Evolutionary conservation across 2,888 invertebrate genomes (phyloP).

Genomic region (Ophraella communa): DNA sequence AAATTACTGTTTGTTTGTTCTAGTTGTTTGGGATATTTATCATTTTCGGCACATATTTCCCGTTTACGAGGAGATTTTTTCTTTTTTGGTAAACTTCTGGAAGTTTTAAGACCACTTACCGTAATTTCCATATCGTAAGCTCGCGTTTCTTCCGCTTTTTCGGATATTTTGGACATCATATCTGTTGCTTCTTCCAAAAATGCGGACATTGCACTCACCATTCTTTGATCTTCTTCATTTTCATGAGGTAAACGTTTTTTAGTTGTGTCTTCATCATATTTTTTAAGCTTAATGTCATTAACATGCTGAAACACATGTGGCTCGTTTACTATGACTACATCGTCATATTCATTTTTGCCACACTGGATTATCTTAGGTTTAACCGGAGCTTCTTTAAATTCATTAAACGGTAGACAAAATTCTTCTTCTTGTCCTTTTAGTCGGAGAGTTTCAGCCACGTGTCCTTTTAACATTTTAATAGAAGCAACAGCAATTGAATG

Average conservation of each 20-base stretch:
- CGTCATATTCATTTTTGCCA: conserved; percentile 30
- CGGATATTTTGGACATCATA: conserved; percentile 52
- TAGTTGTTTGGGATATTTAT: neutral
- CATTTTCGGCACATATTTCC: conserved; percentile 12
- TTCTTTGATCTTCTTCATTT: conserved; percentile 44
- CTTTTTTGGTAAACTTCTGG: conserved; percentile 32
- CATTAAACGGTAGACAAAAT: conserved; percentile 40
- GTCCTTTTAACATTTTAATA: conserved; percentile 44
- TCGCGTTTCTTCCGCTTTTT: conserved; percentile 20
- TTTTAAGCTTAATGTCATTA: conserved; percentile 45
- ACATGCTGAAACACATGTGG: conserved; percentile 51
- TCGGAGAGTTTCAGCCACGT: conserved; percentile 47
- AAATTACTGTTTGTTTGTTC: neutral
- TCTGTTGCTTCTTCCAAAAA: conserved; percentile 59
- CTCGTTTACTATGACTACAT: conserved; percentile 41
- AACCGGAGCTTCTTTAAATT: conserved; percentile 35
- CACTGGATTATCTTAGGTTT: conserved; percentile 31
- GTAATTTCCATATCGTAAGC: conserved; percentile 55
- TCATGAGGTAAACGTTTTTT: conserved; percentile 37
- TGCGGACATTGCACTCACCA: conserved; percentile 56
- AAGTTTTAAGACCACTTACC: conserved; percentile 47
- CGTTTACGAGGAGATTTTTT: conserved; percentile 13
- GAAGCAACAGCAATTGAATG: conserved; percentile 30
- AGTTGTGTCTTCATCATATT: conserved; percentile 45
- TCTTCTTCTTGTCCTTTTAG: conserved; percentile 35